Conservation (phyloP, 2,113 vertebrate genomes). For the Phyllopteryx taeniolatus region DNA sequence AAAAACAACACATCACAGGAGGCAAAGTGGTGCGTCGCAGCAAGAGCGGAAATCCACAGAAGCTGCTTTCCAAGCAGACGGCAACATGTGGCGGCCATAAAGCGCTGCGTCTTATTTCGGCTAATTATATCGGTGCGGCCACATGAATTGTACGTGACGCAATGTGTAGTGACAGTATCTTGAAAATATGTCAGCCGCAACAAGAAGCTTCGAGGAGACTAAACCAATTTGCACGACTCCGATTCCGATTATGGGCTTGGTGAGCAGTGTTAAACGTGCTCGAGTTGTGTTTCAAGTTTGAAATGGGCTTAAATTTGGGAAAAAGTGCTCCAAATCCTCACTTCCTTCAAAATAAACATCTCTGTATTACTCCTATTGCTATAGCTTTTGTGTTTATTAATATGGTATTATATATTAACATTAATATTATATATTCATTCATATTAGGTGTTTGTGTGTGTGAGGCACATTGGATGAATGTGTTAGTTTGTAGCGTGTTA, state of each 20-base stretch:
- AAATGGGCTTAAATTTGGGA: not conserved
- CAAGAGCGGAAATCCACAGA: constrained; percentile 47
- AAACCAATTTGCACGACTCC: constrained; percentile 18
- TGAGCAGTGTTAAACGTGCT: constrained; percentile 1
- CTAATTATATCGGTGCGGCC: constrained; percentile 60
- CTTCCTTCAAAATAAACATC: not conserved
- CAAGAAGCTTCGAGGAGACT: constrained; percentile 23
- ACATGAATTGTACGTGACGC: constrained; percentile 62
- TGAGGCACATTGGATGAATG: no score
- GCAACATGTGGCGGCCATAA: constrained; percentile 65
- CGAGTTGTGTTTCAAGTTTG: not conserved
- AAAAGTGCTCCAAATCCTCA: not conserved
- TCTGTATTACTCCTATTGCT: not conserved
- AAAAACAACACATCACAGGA: constrained; percentile 9
- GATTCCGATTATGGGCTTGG: constrained; percentile 26
- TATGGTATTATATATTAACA: no score
- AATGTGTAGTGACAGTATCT: constrained; percentile 48
- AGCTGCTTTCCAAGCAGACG: constrained; percentile 42
- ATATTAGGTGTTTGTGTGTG: not conserved
- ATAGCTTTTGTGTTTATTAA: not conserved
- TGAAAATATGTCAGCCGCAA: constrained; percentile 54
- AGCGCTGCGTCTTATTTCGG: constrained; percentile 54
- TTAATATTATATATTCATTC: not conserved
- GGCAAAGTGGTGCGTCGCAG: constrained; percentile 24
- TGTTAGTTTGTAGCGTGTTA: no score